These are phyloP conservation scores for Synaphobranchus kaupii DNA, from an alignment of 2,797 vertebrate species.

Conservation along the genomic window DNA sequence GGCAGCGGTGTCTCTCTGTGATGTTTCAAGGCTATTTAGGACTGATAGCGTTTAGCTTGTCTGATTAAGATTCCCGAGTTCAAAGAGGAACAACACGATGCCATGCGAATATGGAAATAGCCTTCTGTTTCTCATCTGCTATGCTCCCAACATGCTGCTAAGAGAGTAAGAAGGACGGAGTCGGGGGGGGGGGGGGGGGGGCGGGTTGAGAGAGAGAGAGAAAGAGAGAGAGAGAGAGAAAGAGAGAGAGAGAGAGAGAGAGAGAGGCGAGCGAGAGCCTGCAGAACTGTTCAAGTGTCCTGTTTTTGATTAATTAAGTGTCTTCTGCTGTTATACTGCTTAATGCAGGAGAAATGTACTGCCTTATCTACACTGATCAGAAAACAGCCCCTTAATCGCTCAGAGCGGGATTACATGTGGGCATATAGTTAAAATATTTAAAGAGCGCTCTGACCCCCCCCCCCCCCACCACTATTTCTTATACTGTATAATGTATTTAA, in stretches of 20 bases:
- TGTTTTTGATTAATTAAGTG: slow-evolving; percentile 56
- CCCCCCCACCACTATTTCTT: no score
- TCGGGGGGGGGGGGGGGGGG: slow-evolving; percentile 36
- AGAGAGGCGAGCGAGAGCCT: background rate
- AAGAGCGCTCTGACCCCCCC: background rate
- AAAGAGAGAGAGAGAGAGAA: background rate
- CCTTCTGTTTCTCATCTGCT: slow-evolving; percentile 49
- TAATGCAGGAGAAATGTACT: slow-evolving; percentile 31
- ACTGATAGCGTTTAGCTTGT: slow-evolving; percentile 50
- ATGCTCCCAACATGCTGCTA: slow-evolving; percentile 39
- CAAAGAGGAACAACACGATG: slow-evolving; percentile 47
- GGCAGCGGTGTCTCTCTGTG: slow-evolving; percentile 65
- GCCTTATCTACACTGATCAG: slow-evolving; percentile 11
- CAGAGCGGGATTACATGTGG: background rate
- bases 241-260: no score
- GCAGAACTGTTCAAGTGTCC: slow-evolving; percentile 36
- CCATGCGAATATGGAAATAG: slow-evolving; percentile 69
- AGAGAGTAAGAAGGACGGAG: slow-evolving; percentile 27
- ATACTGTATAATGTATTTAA: slow-evolving; percentile 11
- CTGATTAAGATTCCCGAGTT: slow-evolving; percentile 64
- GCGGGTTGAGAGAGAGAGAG: background rate
- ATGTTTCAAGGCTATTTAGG: slow-evolving; percentile 63
- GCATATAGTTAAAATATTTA: slow-evolving; percentile 5
- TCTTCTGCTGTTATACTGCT: slow-evolving; percentile 35
- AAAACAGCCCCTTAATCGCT: background rate